Base-by-base conservation (phyloP, 2,113 vertebrate genomes). In the Cryptotis parvus region DNA sequence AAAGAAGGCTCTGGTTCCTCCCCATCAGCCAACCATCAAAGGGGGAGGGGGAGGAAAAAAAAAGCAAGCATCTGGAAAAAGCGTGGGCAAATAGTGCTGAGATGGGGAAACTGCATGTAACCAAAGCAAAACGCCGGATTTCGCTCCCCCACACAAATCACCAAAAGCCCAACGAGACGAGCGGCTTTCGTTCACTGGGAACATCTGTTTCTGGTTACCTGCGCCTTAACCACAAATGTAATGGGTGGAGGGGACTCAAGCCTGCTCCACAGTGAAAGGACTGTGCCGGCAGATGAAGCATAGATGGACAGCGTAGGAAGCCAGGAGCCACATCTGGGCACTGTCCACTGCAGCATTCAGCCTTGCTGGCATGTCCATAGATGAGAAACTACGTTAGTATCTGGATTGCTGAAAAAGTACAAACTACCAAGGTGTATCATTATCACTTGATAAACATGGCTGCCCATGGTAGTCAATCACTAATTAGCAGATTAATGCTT, bases 171-270 rank as follows among this genome's bases (percentile, higher is more conserved):
- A 9, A 52, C 45, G 41, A 85, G 91, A 79, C 58, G 4, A 41
- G 29, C 37, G 12, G 55, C 45, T 84, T 83, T 89, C 26, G 4
- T 49, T 88, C 49, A n/a, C 55, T 58, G 55, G 55, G 84, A 84
- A 96, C 96, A 96, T 96, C 93, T 95, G 95, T 90, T 94, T 93
- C 70, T 89, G 92, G 94, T 97, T 95, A 94, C 96, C 95, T 97
- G 95, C 20, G 73, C 61, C 89, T 69, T 58, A 87, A 70, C 84
- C 91, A 82, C 90, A 91, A 79, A 74, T 89, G 66, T 65, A 49
- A 39, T 49, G 77, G 65, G 78, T 18, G 20, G 33, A 68, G 76
- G 77, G 87, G 41, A 39, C 73, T n/a, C 0, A 0, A 74, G 93
- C 90, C 55, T 87, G 75, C 49, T 81, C 61, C 24, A 1, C 1